phyloP scores from a whole-genome alignment of 2,113 vertebrate species.

The Cololabis saira region DNA sequence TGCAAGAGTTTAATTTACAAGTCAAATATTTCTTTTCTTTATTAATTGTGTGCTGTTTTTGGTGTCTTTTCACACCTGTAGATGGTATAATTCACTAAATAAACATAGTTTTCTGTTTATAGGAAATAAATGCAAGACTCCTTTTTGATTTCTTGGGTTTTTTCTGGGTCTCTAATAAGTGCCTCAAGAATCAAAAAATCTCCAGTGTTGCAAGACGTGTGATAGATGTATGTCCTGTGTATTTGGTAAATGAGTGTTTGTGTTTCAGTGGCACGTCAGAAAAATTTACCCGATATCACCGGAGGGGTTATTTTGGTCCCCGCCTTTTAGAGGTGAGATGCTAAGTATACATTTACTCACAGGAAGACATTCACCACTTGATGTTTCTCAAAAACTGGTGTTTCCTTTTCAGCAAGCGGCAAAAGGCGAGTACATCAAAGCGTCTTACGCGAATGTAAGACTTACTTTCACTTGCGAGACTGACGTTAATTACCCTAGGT shows the following conservation, averaged over 20 bases:
- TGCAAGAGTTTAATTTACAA: slow-evolving; percentile 7
- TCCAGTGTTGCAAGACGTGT: neutral
- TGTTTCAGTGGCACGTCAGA: slow-evolving; percentile 48
- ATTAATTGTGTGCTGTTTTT: neutral
- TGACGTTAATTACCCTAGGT: slow-evolving; percentile 71
- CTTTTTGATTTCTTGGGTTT: neutral
- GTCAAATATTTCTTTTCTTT: neutral
- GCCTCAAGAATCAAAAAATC: too few species aligned
- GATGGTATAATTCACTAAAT: neutral
- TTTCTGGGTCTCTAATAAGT: too few species aligned
- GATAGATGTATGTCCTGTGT: slow-evolving; percentile 31
- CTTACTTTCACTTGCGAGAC: slow-evolving; percentile 58
- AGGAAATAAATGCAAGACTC: neutral
- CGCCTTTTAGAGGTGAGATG: slow-evolving; percentile 60
- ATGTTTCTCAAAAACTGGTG: slow-evolving; percentile 27
- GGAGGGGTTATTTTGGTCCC: slow-evolving; percentile 69
- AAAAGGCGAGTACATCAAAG: slow-evolving; percentile 57
- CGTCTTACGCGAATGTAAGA: slow-evolving; percentile 50
- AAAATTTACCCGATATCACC: slow-evolving; percentile 71
- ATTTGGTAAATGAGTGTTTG: slow-evolving; percentile 55
- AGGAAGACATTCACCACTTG: slow-evolving; percentile 57
- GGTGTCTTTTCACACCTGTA: too few species aligned
- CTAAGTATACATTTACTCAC: slow-evolving; percentile 53
- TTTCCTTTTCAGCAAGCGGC: slow-evolving; percentile 41
- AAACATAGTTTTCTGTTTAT: neutral